Conservation (phyloP, 2,113 vertebrate genomes). For the Nestor notabilis region DNA sequence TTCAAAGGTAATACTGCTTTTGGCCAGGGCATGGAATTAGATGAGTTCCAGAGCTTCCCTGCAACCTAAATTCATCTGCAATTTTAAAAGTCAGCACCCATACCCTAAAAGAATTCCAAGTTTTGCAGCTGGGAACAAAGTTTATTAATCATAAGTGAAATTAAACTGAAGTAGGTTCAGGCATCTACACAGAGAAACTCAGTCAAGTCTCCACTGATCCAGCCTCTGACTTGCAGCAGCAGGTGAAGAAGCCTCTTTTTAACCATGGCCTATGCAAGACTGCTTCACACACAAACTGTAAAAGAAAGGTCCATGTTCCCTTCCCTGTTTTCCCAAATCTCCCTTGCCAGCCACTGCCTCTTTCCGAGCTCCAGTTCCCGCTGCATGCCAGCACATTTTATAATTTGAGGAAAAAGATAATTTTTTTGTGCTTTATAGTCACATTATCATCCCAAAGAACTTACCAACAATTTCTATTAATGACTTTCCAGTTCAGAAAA, state of each 20-base stretch:
- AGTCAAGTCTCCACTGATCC: neutral
- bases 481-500: neutral
- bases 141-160: neutral
- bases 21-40: neutral
- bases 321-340: neutral
- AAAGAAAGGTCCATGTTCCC: neutral
- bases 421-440: neutral
- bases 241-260: neutral
- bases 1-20: neutral
- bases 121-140: neutral
- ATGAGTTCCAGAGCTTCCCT: neutral
- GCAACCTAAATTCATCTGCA: neutral
- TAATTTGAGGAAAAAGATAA: neutral
- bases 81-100: neutral
- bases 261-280: neutral
- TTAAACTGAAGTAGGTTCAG: neutral
- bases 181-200: neutral
- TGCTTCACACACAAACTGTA: neutral
- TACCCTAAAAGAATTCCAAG: neutral
- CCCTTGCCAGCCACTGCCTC: neutral
- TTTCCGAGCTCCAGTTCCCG: too few species aligned
- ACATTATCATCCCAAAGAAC: neutral
- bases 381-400: neutral
- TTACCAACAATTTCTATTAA: neutral
- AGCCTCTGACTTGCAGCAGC: neutral